Evolutionary conservation across 2,113 vertebrate species (phyloP).

Genomic region (Ranitomeya variabilis): DNA sequence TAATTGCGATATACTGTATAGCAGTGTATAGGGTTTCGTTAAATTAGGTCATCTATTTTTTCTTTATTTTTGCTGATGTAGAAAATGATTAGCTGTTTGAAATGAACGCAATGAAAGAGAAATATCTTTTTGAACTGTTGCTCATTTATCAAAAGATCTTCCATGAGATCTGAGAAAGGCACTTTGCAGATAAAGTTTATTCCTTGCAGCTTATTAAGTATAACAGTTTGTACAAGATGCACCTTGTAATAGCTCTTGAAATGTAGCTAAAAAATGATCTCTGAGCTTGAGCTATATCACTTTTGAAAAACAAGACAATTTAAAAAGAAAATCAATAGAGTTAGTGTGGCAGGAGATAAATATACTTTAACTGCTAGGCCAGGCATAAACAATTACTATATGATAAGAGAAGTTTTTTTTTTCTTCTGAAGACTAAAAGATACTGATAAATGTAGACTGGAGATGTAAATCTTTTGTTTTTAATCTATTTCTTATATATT

Average conservation of each 20-base stretch:
- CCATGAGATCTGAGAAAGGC: slow-evolving; percentile 39
- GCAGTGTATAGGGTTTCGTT: slow-evolving; percentile 1
- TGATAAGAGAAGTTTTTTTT: slow-evolving; percentile 27
- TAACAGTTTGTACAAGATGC: slow-evolving; percentile 58
- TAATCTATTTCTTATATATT: slow-evolving; percentile 42
- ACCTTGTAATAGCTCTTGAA: slow-evolving; percentile 57
- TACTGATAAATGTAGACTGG: slow-evolving; percentile 53
- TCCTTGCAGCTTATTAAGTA: slow-evolving; percentile 58
- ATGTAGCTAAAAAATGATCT: slow-evolving; percentile 56
- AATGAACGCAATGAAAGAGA: slow-evolving; percentile 51
- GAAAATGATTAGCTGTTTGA: slow-evolving; percentile 52
- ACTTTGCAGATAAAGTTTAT: slow-evolving; percentile 57
- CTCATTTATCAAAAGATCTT: slow-evolving; percentile 56
- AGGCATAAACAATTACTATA: slow-evolving; percentile 57
- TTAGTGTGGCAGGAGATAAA: slow-evolving; percentile 58
- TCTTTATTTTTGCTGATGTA: slow-evolving; percentile 45
- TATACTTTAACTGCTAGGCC: slow-evolving; percentile 46
- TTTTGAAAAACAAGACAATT: slow-evolving; percentile 62
- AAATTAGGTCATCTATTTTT: slow-evolving; percentile 44
- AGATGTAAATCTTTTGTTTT: slow-evolving; percentile 60
- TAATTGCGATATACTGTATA: slow-evolving; percentile 26
- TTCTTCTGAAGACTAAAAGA: slow-evolving; percentile 55
- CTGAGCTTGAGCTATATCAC: slow-evolving; percentile 56
- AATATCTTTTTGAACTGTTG: slow-evolving; percentile 50
- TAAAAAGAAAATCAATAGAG: slow-evolving; percentile 60